phyloP scores from a whole-genome alignment of 1,140 invertebrate genomes.

The Pseudachorutes palmiensis region DNA sequence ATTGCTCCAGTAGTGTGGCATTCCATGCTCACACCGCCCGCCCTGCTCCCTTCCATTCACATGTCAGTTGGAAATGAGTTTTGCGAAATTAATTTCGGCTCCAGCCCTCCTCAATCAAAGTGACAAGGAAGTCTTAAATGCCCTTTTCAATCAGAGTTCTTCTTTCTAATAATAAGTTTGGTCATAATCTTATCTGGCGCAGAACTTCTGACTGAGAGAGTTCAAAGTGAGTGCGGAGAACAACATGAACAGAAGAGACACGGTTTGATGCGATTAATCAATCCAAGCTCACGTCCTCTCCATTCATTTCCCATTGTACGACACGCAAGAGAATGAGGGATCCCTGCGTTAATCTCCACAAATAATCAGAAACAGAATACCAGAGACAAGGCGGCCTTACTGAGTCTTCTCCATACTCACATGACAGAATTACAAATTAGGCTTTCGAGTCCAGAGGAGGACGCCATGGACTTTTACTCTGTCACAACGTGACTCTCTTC shows the following conservation, averaged over 20 bases:
- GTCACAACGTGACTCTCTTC: no score
- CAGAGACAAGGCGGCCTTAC: not conserved
- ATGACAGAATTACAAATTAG: not conserved
- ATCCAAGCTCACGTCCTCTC: not conserved
- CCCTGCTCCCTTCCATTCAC: not conserved
- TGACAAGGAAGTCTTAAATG: no score
- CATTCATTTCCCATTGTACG: constrained; percentile 3
- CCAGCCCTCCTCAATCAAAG: no score
- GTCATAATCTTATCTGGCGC: not conserved
- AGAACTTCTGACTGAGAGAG: not conserved
- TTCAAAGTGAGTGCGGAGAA: not conserved
- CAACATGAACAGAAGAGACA: not conserved
- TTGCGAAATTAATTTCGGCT: not conserved
- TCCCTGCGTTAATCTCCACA: not conserved
- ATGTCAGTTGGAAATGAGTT: not conserved
- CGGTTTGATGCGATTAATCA: constrained; percentile 8
- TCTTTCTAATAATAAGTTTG: not conserved
- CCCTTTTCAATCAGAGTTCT: not conserved
- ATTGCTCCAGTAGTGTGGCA: not conserved
- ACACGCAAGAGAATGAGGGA: not conserved
- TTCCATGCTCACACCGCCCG: not conserved
- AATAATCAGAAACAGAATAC: not conserved
- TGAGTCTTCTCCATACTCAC: not conserved
- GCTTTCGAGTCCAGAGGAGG: no score
- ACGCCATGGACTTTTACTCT: no score